Evolutionary conservation across 2,888 invertebrate genomes (phyloP), one percentile per base, ranked within the genome.

Genomic region (Pycnomerus fuliginosus): DNA sequence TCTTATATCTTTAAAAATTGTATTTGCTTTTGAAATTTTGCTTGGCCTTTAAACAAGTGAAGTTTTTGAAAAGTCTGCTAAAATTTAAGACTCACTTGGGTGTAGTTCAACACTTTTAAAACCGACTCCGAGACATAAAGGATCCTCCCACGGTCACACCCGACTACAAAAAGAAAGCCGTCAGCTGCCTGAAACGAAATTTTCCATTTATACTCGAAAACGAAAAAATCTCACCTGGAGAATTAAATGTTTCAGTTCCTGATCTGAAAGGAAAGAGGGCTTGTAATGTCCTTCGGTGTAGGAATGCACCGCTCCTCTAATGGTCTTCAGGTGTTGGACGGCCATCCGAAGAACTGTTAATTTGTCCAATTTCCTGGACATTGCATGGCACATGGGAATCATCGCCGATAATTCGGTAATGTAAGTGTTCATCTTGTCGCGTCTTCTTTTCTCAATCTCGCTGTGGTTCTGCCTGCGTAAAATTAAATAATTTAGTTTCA

Each of bases 341-440:
- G 94, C 92, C 92, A 95, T 90, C 2, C 94, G 78, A 15, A 96
- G 75, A 15, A 85, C 85, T 0, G 94, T 95, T 56, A 96, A 75
- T 73, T 96, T 96, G 74, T 96, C 96, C 61, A 95, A 74, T 74
- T 96, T 96, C 39, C 93, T 77, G 17, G 91, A 86, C 88, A 93
- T 90, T 2, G 92, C 90, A 59, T 87, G 87, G 67, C 95, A 96
- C 90, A 93, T 91, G 0, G 95, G 96, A 12, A 96, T 83, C 83
- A 96, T 87, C 1, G 87, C 78, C 35, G 91, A 88, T 42, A 96
- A 71, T 70, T 96, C 93, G 2, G 87, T 83, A 58, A 96, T 95
- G 72, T 93, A 94, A 0, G 88, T 90, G 75, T 96, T 96, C 94
- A 96, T 96, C 74, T 95, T 96, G 71, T 96, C 94, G 16, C 96